Evolutionary conservation across 1,140 invertebrate species (phyloP).

Genomic region (Drosophila parvula): DNA sequence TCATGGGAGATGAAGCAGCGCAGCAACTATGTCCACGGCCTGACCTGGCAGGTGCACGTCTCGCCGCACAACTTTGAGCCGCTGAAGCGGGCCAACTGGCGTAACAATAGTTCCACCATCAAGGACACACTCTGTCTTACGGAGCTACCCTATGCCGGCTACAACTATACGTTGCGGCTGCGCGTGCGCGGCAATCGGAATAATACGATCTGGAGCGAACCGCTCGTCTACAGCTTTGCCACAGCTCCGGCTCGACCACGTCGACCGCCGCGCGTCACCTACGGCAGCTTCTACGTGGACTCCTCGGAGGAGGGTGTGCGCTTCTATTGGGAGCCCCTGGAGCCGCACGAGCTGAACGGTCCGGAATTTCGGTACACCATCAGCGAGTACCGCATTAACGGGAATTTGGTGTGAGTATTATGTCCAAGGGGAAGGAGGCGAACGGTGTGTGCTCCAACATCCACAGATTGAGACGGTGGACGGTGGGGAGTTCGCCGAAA

Average conservation of each 20-base stretch:
- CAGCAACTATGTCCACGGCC: conserved; percentile 56
- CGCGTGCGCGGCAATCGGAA: conserved; percentile 68
- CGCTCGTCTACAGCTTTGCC: conserved; percentile 49
- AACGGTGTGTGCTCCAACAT: not conserved
- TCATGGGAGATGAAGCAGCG: conserved; percentile 69
- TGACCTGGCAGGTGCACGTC: conserved; percentile 59
- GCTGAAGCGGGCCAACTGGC: conserved; percentile 48
- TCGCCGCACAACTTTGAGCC: conserved; percentile 48
- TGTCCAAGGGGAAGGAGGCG: not conserved
- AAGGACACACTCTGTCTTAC: conserved; percentile 63
- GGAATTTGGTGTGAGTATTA: conserved; percentile 49
- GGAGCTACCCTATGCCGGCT: conserved; percentile 62
- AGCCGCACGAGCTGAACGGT: conserved; percentile 61
- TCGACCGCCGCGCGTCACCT: conserved; percentile 62
- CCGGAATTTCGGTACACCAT: conserved; percentile 59
- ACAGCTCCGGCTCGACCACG: conserved; percentile 53
- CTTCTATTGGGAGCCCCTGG: conserved; percentile 70
- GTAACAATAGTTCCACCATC: conserved; percentile 47
- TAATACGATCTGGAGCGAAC: conserved; percentile 62
- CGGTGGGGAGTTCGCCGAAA: conserved; percentile 18
- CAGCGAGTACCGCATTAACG: conserved; percentile 61
- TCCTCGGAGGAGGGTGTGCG: conserved; percentile 54
- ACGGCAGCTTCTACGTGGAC: conserved; percentile 71
- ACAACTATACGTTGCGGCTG: conserved; percentile 58
- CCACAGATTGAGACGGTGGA: not conserved